Evolutionary conservation across 2,888 invertebrate genomes (phyloP).

Genomic region (Pyralis farinalis): DNA sequence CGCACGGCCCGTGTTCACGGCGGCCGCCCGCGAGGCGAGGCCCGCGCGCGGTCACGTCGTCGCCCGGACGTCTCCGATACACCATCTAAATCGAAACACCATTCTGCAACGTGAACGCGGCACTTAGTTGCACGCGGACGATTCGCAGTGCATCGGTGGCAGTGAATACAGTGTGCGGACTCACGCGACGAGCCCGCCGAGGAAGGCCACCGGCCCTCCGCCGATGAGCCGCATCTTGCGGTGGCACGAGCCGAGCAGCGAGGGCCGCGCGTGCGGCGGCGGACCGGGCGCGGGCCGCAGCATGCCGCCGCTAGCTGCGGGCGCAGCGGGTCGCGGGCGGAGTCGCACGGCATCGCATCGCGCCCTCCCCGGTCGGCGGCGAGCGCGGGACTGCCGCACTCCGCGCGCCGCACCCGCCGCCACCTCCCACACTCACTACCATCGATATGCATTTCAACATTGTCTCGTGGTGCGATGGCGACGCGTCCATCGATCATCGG

Average conservation of each 20-base stretch:
- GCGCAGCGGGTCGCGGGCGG: slow-evolving; percentile 50
- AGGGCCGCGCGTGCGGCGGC: slow-evolving; percentile 79
- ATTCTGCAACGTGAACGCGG: too few relatives aligned
- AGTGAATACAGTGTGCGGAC: slow-evolving; percentile 45
- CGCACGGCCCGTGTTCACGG: too few relatives aligned
- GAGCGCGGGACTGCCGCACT: slow-evolving; percentile 72
- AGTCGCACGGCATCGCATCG: slow-evolving; percentile 80
- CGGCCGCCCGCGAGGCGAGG: too few relatives aligned
- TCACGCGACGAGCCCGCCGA: slow-evolving; percentile 87
- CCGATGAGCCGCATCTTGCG: slow-evolving; percentile 86
- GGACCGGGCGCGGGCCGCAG: slow-evolving; percentile 65
- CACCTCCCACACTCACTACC: too few relatives aligned
- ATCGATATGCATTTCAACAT: too few relatives aligned
- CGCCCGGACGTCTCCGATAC: too few relatives aligned
- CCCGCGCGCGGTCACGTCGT: too few relatives aligned
- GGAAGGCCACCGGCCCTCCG: slow-evolving; percentile 83
- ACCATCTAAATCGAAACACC: too few relatives aligned
- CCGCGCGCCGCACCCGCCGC: slow-evolving; percentile 32
- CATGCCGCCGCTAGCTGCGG: slow-evolving; percentile 30
- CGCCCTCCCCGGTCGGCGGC: slow-evolving; percentile 48
- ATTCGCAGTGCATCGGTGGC: too few relatives aligned
- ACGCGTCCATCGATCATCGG: too few relatives aligned
- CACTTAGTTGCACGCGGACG: too few relatives aligned
- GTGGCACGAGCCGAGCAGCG: slow-evolving; percentile 87
- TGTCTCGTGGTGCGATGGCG: too few relatives aligned